Evolutionary conservation across 2,113 vertebrate species (phyloP).

Genomic region (zebrafish (Danio rerio)): GRCz12tu NC_133196.1:38239501-38240000

Average conservation of each 20-base stretch:
- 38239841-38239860: slow-evolving; percentile 14
- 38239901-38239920: slow-evolving; percentile 15
- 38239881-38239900: slow-evolving; percentile 37
- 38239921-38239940: slow-evolving; percentile 8
- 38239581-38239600: too few relatives aligned
- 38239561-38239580: too few relatives aligned
- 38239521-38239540: too few relatives aligned
- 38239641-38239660: too few relatives aligned
- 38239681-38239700: neutral
- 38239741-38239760: slow-evolving; percentile 23
- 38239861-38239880: slow-evolving; percentile 47
- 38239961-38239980: slow-evolving; percentile 59
- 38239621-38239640: too few relatives aligned
- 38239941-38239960: slow-evolving; percentile 34
- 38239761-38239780: neutral
- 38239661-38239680: too few relatives aligned
- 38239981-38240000: slow-evolving; percentile 52
- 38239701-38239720: neutral
- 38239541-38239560: too few relatives aligned
- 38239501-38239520: too few relatives aligned
- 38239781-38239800: slow-evolving; percentile 30
- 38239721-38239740: neutral
- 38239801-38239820: slow-evolving; percentile 33
- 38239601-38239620: too few relatives aligned
- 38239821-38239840: slow-evolving; percentile 18